A percentile compares a stretch with the other conserved stretches of the same genome.
These are phyloP conservation scores for Coenonympha arcania DNA, from an alignment of 2,888 invertebrate species.

Conservation along the genomic window DNA sequence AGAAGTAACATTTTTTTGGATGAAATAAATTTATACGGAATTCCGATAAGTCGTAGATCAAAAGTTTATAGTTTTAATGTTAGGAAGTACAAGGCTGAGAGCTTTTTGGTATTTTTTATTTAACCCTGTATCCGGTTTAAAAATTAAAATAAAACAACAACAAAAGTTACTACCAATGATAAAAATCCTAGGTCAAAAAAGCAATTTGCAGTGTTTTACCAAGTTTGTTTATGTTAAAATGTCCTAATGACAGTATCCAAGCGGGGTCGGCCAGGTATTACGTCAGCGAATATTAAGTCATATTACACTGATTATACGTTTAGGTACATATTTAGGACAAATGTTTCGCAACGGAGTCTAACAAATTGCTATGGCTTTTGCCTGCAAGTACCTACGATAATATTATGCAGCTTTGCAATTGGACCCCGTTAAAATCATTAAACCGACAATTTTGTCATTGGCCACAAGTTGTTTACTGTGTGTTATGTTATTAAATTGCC, in stretches of 20 bases:
- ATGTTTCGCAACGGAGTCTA: conserved; percentile 4
- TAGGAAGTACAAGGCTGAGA: no score
- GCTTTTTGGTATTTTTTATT: no score
- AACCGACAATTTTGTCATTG: conserved; percentile 2
- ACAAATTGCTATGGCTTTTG: not conserved
- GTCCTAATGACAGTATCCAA: not conserved
- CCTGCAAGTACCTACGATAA: no score
- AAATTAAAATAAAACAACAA: no score
- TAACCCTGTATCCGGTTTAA: no score
- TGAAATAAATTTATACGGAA: no score
- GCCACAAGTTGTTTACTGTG: not conserved
- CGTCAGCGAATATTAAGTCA: conserved; percentile 10
- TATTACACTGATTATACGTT: conserved; percentile 10
- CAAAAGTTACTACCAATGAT: not conserved
- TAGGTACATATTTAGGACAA: conserved; percentile 12
- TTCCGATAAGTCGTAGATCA: no score
- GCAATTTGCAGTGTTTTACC: not conserved
- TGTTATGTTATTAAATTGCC: no score
- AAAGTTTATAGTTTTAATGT: no score
- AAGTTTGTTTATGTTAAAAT: not conserved
- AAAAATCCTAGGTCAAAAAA: not conserved
- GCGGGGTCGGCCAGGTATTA: conserved; percentile 5
- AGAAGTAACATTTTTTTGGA: no score
- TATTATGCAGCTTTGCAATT: no score
- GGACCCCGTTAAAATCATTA: not conserved